Conservation (phyloP, 2,113 vertebrate genomes). For the Brachypodius melanocephalos region DNA sequence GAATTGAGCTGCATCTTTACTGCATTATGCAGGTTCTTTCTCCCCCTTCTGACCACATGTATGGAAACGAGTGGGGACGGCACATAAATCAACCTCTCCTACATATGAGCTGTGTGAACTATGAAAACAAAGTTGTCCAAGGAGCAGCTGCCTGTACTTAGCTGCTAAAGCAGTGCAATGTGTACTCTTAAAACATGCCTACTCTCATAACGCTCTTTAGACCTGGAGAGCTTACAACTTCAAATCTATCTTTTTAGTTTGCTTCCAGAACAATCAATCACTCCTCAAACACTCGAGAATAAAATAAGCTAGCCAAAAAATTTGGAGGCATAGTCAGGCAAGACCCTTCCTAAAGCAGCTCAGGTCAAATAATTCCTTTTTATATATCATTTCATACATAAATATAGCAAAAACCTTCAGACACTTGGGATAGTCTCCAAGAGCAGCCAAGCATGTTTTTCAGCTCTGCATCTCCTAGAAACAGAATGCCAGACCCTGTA, state of each 20-base stretch:
- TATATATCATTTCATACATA: background rate
- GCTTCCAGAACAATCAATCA: constrained; percentile 53
- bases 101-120: constrained; percentile 36
- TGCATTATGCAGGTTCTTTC: constrained; percentile 54
- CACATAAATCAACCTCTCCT: constrained; percentile 47
- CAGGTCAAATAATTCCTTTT: constrained; percentile 9
- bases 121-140: constrained; percentile 47
- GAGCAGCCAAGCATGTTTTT: background rate
- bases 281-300: constrained; percentile 23
- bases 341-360: background rate
- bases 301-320: constrained; percentile 25
- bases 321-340: background rate
- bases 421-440: background rate
- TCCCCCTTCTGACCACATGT: constrained; percentile 38
- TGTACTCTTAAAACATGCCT: constrained; percentile 23
- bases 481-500: background rate
- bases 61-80: background rate
- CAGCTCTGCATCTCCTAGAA: background rate
- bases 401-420: background rate
- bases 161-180: constrained; percentile 33
- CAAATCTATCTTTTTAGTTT: constrained; percentile 40
- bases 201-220: background rate
- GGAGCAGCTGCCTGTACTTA: constrained; percentile 60
- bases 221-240: constrained; percentile 25
- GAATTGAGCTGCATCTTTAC: constrained; percentile 21